A percentile compares a stretch with the other conserved stretches of the same genome.
Conservation (phyloP, 1,140 invertebrate species). For the Mamestra configurata region DNA sequence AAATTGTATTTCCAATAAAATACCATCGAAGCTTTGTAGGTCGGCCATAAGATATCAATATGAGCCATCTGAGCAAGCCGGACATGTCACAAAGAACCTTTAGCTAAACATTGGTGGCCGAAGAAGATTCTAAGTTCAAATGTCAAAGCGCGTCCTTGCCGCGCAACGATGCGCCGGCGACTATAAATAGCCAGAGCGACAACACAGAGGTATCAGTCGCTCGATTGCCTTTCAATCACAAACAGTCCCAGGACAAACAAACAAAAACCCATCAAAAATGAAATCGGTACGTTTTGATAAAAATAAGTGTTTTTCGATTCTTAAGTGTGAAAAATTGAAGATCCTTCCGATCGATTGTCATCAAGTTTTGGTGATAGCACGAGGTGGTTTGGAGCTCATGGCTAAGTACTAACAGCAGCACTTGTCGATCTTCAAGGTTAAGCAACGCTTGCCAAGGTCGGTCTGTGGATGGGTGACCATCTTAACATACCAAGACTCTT, state of each 20-base stretch:
- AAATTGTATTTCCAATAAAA: not conserved
- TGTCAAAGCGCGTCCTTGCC: constrained; percentile 82
- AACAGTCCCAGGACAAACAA: constrained; percentile 63
- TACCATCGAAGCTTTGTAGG: constrained; percentile 14
- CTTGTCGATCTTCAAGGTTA: too few relatives aligned
- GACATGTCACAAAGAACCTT: constrained; percentile 74
- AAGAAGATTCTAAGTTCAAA: constrained; percentile 82
- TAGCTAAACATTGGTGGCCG: constrained; percentile 63
- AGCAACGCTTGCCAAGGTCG: too few relatives aligned
- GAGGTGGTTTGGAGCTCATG: too few relatives aligned
- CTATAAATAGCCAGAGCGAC: constrained; percentile 74
- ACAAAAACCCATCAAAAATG: constrained; percentile 78
- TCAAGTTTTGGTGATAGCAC: not conserved
- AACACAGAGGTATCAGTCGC: constrained; percentile 75
- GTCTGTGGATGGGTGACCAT: too few relatives aligned
- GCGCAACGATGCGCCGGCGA: constrained; percentile 51
- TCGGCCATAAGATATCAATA: constrained; percentile 23
- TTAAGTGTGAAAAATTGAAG: not conserved
- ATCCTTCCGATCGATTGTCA: not conserved
- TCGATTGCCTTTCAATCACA: constrained; percentile 69
- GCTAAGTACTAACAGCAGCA: too few relatives aligned
- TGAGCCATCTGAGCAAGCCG: constrained; percentile 58
- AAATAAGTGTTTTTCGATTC: not conserved
- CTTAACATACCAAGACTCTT: too few relatives aligned
- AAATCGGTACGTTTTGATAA: constrained; percentile 79